phyloP scores from a whole-genome alignment of 1,140 invertebrate genomes.

The Orchestia grillus region DNA sequence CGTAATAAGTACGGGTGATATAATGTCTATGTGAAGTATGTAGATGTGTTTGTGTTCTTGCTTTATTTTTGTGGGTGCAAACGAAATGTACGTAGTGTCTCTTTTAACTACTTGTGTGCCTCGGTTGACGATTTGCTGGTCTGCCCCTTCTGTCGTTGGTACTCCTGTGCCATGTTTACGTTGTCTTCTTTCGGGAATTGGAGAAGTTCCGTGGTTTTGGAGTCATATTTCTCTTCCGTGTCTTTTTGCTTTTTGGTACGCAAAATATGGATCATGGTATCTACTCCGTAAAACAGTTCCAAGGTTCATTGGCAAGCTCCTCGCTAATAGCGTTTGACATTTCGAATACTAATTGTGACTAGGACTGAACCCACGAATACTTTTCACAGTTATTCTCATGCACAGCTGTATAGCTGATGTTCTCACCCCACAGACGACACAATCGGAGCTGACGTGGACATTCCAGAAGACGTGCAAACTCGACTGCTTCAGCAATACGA shows the following conservation, averaged over 20 bases:
- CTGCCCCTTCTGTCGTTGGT: background rate
- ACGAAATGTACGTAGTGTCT: background rate
- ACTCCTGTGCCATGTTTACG: background rate
- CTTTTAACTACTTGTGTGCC: background rate
- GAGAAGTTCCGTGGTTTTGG: background rate
- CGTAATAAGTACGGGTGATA: background rate
- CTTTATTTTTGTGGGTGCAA: background rate
- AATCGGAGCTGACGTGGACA: constrained; percentile 51
- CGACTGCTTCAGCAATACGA: constrained; percentile 37
- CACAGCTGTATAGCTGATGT: background rate
- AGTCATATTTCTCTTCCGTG: background rate
- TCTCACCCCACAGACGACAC: constrained; percentile 48
- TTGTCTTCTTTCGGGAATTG: background rate
- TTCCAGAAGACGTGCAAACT: constrained; percentile 44
- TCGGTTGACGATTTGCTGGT: background rate
- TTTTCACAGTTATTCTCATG: background rate
- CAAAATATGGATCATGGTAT: background rate
- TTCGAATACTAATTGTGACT: background rate
- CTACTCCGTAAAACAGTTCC: too few relatives aligned
- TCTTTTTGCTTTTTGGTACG: background rate
- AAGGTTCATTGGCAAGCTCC: too few relatives aligned
- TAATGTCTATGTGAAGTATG: background rate
- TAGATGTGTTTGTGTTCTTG: background rate
- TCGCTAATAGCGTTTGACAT: background rate
- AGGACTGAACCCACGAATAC: background rate